phyloP scores from a whole-genome alignment of 2,113 vertebrate species.

The Oxygymnocypris stewartii region DNA sequence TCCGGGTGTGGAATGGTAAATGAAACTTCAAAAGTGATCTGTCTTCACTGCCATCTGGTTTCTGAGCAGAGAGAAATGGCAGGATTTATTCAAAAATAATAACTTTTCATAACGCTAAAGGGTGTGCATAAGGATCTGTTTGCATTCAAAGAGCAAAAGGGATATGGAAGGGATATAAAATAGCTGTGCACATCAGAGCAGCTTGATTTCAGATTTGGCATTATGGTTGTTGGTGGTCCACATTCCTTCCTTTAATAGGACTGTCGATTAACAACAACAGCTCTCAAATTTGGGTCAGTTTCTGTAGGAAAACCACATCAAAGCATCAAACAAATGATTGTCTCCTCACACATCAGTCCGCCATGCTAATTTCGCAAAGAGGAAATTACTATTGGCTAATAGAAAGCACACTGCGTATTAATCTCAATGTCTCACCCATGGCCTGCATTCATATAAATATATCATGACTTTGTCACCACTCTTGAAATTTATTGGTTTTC shows the following conservation, averaged over 20 bases:
- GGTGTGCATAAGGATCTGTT: constrained; percentile 6
- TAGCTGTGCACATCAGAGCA: constrained; percentile 55
- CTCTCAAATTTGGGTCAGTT: constrained; percentile 54
- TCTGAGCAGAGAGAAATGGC: constrained; percentile 13
- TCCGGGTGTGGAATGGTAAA: not conserved
- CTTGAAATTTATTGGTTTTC: constrained; percentile 78
- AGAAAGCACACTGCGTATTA: constrained; percentile 64
- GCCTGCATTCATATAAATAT: constrained; percentile 78
- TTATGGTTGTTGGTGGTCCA: constrained; percentile 43
- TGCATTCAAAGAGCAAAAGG: constrained; percentile 42
- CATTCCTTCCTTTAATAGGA: constrained; percentile 27
- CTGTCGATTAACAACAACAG: constrained; percentile 56
- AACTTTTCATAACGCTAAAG: constrained; percentile 30
- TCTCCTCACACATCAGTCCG: constrained; percentile 47
- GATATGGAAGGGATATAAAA: constrained; percentile 44
- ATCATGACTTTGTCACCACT: constrained; percentile 71
- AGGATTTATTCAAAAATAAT: constrained; percentile 44
- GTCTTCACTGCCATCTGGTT: constrained; percentile 37
- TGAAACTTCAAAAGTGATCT: constrained; percentile 33
- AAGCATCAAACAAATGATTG: constrained; percentile 50
- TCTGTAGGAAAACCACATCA: constrained; percentile 44
- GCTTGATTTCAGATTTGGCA: constrained; percentile 38
- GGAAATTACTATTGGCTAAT: constrained; percentile 64
- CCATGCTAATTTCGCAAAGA: constrained; percentile 54
- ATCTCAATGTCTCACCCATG: constrained; percentile 73